phyloP scores from a whole-genome alignment of 1,140 invertebrate species.

The Hydropsyche tenuis region DNA sequence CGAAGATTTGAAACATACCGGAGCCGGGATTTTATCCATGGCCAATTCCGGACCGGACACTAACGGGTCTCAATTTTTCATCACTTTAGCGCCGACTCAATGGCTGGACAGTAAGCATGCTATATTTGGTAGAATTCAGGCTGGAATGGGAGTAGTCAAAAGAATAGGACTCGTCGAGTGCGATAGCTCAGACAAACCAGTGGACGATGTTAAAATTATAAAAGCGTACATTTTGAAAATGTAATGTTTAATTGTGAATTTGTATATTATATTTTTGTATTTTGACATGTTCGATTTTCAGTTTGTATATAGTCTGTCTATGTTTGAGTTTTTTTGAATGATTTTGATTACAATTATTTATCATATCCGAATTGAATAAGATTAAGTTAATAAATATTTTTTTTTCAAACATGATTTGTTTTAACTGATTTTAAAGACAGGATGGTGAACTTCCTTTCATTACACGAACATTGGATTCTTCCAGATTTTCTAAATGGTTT shows the following conservation, averaged over 20 bases:
- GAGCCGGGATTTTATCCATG: constrained; percentile 73
- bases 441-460: too few relatives aligned
- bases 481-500: too few relatives aligned
- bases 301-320: too few relatives aligned
- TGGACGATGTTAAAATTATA: constrained; percentile 89
- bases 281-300: too few relatives aligned
- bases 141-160: constrained; percentile 90
- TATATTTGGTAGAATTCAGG: constrained; percentile 90
- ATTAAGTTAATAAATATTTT: too few relatives aligned
- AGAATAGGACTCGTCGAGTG: constrained; percentile 92
- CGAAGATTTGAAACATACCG: constrained; percentile 93
- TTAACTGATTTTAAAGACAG: too few relatives aligned
- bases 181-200: constrained; percentile 87
- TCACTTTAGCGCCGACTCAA: constrained; percentile 94
- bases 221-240: constrained; percentile 60
- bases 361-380: too few relatives aligned
- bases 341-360: too few relatives aligned
- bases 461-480: too few relatives aligned
- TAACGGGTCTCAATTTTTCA: constrained; percentile 99
- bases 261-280: too few relatives aligned
- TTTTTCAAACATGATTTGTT: too few relatives aligned
- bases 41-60: constrained; percentile 94
- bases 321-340: too few relatives aligned
- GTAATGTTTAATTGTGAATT: neutral
- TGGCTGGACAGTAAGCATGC: constrained; percentile 98